Base-by-base conservation (phyloP, 2,113 vertebrate genomes). In the Vanacampus margaritifer region DNA sequence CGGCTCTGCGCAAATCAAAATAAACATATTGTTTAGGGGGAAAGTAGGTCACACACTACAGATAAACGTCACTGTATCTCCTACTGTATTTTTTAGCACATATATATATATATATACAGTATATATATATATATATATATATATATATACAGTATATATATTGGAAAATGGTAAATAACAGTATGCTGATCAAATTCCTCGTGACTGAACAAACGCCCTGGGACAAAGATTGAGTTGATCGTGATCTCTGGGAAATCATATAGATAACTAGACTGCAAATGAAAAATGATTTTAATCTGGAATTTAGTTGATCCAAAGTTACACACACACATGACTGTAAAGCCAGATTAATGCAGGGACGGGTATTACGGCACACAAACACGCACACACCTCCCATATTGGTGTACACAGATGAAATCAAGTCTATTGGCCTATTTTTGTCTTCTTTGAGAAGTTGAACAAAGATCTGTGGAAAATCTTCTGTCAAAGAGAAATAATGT, bases 371-470 rank as follows among this genome's bases (percentile, higher is more conserved):
- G 32, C 7, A 21, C 1, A 36, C 57, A 23, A 13, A 7, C 53
- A 79, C 8, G 37, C 43, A 35, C 59, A 62, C 28, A 23, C 36
- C 51, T 36, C 51, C 63, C 57, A 17, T 17, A 14, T 14, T 17
- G 26, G 54, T 32, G 54, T 14, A 17, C 14, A 17, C 13, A 32
- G 54, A 57, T 57, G 16, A 13, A 43, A 14, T 48, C n/a, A 24
- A 23, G 13, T 70, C 43, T 60, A 48, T 60, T 69, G 35, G n/a
- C 36, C 56, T 64, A 57, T 57, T 57, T 57, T 57, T 57, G 26
- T 57, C 54, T 50, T 6, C 10, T 65, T 69, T 81, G 59, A 81
- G 73, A 37, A 60, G 19, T 60, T 26, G 41, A 43, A 50, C 67
- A 67, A 69, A 63, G 54, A 48, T 36, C 67, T 54, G 48, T 37